Conservation (phyloP, 92 coral and sea anemone genomes). For the Paragorgia papillata region DNA sequence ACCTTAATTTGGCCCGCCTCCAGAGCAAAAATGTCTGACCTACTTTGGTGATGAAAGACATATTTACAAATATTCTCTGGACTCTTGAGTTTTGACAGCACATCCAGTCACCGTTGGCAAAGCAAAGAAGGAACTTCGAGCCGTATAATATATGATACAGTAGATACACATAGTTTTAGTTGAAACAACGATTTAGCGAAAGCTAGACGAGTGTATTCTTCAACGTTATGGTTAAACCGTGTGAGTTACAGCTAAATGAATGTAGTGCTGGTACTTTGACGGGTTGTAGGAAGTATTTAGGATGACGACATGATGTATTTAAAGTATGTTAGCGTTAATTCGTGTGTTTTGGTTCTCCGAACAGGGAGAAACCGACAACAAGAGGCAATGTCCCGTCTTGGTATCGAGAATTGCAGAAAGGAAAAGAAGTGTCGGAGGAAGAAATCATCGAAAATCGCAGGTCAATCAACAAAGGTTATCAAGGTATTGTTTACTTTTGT, state of each 20-base stretch:
- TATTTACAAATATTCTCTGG: neutral
- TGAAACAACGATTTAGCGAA: too few relatives aligned
- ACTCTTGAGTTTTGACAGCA: neutral
- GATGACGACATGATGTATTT: too few relatives aligned
- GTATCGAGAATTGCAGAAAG: conserved; percentile 87
- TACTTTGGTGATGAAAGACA: conserved; percentile 10
- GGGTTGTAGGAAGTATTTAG: neutral
- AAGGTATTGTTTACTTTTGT: conserved; percentile 37
- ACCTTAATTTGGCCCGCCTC: neutral
- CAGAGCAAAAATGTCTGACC: neutral
- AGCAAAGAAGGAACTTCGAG: too few relatives aligned
- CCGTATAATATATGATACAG: too few relatives aligned
- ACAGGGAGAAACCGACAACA: conserved; percentile 49
- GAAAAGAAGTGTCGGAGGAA: conserved; percentile 72
- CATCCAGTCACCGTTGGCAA: too few relatives aligned
- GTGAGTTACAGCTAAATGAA: neutral
- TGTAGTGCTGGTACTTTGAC: neutral
- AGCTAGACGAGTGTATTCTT: too few relatives aligned
- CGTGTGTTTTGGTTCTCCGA: too few relatives aligned
- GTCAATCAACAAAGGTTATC: neutral
- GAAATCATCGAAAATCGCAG: conserved; percentile 40
- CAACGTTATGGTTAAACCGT: conserved; percentile 5
- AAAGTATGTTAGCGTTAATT: too few relatives aligned
- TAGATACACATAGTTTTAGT: too few relatives aligned
- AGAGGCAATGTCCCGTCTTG: conserved; percentile 81